Conservation (phyloP, 1,140 invertebrate species). For the Scaptomyza montana region DNA sequence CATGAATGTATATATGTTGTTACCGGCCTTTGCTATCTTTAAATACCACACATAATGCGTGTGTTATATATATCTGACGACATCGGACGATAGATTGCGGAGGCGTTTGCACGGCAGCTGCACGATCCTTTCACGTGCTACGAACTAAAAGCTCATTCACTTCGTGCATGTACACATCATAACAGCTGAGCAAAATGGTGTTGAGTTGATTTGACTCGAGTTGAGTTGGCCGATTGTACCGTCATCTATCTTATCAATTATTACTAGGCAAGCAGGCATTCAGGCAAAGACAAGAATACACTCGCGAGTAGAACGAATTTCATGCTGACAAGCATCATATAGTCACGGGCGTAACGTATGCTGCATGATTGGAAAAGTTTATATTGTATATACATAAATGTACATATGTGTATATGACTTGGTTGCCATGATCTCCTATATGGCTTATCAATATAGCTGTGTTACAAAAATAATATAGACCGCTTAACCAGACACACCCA, state of each 20-base stretch:
- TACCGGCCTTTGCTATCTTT: background rate
- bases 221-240: constrained; percentile 31
- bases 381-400: too few species aligned
- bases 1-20: background rate
- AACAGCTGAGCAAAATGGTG: background rate
- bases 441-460: constrained; percentile 14
- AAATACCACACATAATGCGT: background rate
- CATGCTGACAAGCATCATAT: constrained; percentile 28
- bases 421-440: constrained; percentile 5
- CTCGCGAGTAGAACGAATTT: constrained; percentile 2
- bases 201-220: background rate
- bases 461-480: background rate
- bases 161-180: constrained; percentile 53
- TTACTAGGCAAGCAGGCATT: background rate
- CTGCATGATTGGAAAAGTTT: constrained; percentile 15
- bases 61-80: too few species aligned
- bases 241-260: constrained; percentile 40
- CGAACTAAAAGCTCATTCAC: constrained; percentile 43
- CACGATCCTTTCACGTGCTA: constrained; percentile 64
- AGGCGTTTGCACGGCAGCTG: constrained; percentile 28
- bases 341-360: constrained; percentile 31
- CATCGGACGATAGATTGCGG: constrained; percentile 1
- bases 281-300: constrained; percentile 7
- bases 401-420: background rate
- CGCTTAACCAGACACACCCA: constrained; percentile 43